Base-by-base conservation (phyloP, 2,113 vertebrate genomes). In the Platysternon megacephalum region DNA sequence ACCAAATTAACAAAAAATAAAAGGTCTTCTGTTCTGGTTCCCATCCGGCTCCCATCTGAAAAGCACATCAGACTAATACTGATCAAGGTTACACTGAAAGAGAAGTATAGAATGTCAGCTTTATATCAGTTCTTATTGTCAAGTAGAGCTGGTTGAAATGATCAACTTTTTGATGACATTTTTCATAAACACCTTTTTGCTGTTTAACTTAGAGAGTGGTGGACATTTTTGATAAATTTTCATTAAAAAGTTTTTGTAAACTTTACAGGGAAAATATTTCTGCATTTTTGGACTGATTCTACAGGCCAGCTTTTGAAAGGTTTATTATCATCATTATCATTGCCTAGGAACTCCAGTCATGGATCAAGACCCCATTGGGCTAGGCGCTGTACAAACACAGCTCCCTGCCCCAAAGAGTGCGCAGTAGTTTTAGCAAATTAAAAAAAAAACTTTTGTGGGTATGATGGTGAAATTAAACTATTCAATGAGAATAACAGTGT, bases 1-100 rank as follows among this genome's bases (percentile, higher is more conserved):
- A 19, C 39, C 2, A 5, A 92, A 80, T n/a, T 17, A 0, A 0
- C 9, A 48, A 35, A 29, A 2, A 16, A 81, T 32, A 74, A 53
- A 53, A 21, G 21, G 44, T 29, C 61, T 1, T 55, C 4, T 52
- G 16, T 5, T 2, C 42, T 2, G 0, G 42, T 0, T 1, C 87
- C 87, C 87, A 0, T 19, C 5, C 49, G 9, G 1, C 0, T 84
- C 24, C 81, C 17, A 19, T 3, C 51, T 35, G 65, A n/a, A n/a
- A 72, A 72, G n/a, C 16, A 35, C 19, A 39, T n/a, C n/a, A 72
- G 32, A 39, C 35, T 72, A 39, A 72, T 35, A 8, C 16, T 68
- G 42, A 35, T 84, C 12, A 82, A 68, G 58, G 83, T 39, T 86
- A 87, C 68, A 1, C 22, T 0, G 0, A 55, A 7, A 56, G 44